phyloP scores from a whole-genome alignment of 2,113 vertebrate species.

The Sclerurus mexicanus region DNA sequence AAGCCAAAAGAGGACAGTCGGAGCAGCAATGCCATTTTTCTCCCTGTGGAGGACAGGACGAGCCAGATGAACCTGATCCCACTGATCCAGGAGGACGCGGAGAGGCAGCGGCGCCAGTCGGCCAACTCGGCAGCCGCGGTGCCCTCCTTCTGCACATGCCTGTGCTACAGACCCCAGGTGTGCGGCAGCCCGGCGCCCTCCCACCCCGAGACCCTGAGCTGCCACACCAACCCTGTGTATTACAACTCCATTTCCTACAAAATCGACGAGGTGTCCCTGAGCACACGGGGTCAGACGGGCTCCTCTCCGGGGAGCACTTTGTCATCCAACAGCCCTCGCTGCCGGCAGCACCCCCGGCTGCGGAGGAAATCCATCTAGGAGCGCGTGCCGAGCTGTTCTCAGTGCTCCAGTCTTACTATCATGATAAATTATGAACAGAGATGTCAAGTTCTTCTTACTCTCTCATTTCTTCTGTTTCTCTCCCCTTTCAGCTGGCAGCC shows the following conservation, averaged over 20 bases:
- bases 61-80: slow-evolving; percentile 90
- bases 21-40: slow-evolving; percentile 80
- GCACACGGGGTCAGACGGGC: slow-evolving; percentile 81
- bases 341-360: slow-evolving; percentile 65
- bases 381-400: not conserved
- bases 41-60: slow-evolving; percentile 83
- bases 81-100: slow-evolving; percentile 72
- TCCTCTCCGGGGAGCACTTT: slow-evolving; percentile 85
- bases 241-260: slow-evolving; percentile 84
- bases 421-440: slow-evolving; percentile 21
- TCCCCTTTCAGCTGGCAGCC: slow-evolving; percentile 4
- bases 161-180: slow-evolving; percentile 81
- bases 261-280: slow-evolving; percentile 77
- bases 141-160: slow-evolving; percentile 82
- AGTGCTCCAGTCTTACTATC: not conserved
- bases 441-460: not conserved
- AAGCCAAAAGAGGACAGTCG: slow-evolving; percentile 61
- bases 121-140: slow-evolving; percentile 60
- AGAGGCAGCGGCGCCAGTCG: slow-evolving; percentile 35
- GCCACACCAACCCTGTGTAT: slow-evolving; percentile 83
- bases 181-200: slow-evolving; percentile 74
- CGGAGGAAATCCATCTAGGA: slow-evolving; percentile 87
- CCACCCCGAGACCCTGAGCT: slow-evolving; percentile 71
- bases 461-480: not conserved
- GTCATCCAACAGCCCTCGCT: slow-evolving; percentile 69